phyloP scores from a whole-genome alignment of 2,888 invertebrate species.

The Clusia tigrina region DNA sequence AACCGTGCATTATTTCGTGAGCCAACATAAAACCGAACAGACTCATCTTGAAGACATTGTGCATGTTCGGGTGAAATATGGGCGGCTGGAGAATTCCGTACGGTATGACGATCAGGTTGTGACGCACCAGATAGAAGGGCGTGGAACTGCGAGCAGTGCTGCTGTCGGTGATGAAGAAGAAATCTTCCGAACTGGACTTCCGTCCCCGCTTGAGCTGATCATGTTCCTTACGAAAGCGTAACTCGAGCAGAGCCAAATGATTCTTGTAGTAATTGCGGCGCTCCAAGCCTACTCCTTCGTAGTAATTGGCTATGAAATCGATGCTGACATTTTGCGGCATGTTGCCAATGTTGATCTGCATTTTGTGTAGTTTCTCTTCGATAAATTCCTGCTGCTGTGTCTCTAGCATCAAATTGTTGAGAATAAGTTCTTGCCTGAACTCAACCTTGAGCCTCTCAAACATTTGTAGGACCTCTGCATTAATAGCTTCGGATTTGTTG shows the following conservation, averaged over 20 bases:
- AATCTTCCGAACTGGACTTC: background rate
- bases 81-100: conserved; percentile 46
- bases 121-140: conserved; percentile 45
- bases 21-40: conserved; percentile 52
- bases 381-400: conserved; percentile 27
- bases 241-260: conserved; percentile 43
- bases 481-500: background rate
- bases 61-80: conserved; percentile 36
- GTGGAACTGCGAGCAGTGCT: conserved; percentile 36
- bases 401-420: conserved; percentile 37
- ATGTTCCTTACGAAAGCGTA: conserved; percentile 32
- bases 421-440: conserved; percentile 37
- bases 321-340: conserved; percentile 35
- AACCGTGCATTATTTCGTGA: conserved; percentile 55
- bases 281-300: conserved; percentile 28
- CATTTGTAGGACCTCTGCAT: conserved; percentile 22
- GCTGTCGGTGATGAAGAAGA: conserved; percentile 28
- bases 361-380: conserved; percentile 35
- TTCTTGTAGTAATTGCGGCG: conserved; percentile 39
- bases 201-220: conserved; percentile 18
- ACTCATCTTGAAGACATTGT: conserved; percentile 47
- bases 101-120: conserved; percentile 52
- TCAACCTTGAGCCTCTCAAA: conserved; percentile 38
- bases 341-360: conserved; percentile 54
- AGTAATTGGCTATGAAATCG: conserved; percentile 37